phyloP scores from a whole-genome alignment of 2,113 vertebrate species.

The Catharus fuscescens region DNA sequence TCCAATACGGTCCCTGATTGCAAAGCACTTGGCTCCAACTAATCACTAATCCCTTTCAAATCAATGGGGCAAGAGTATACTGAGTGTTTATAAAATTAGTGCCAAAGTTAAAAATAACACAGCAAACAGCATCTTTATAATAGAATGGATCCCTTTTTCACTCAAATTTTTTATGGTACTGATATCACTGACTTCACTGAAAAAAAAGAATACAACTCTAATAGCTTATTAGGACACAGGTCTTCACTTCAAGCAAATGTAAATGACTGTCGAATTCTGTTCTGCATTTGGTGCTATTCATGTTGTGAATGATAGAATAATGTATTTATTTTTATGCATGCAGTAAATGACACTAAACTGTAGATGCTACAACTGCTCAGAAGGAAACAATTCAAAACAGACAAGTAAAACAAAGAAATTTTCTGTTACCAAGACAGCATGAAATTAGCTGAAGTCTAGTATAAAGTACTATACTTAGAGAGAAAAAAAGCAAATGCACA shows the following conservation, averaged over 20 bases:
- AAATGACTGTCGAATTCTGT: background rate
- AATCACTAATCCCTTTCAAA: background rate
- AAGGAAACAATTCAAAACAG: background rate
- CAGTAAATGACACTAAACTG: background rate
- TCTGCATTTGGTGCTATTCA: background rate
- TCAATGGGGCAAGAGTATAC: background rate
- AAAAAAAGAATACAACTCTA: background rate
- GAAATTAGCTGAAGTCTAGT: background rate
- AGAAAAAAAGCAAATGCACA: background rate
- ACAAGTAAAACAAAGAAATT: background rate
- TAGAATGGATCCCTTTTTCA: background rate
- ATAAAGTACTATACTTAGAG: background rate
- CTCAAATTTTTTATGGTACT: background rate
- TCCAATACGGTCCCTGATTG: background rate
- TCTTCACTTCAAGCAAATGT: background rate
- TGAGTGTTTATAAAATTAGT: background rate
- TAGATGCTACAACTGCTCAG: background rate
- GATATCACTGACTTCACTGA: background rate
- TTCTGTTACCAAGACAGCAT: background rate
- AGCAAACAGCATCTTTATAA: background rate
- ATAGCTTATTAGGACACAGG: background rate
- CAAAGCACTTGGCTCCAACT: background rate
- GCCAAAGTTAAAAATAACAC: constrained; percentile 37
- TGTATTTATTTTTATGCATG: background rate
- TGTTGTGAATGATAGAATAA: background rate